phyloP scores from a whole-genome alignment of 2,888 invertebrate species.

The Tetragonisca angustula region DNA sequence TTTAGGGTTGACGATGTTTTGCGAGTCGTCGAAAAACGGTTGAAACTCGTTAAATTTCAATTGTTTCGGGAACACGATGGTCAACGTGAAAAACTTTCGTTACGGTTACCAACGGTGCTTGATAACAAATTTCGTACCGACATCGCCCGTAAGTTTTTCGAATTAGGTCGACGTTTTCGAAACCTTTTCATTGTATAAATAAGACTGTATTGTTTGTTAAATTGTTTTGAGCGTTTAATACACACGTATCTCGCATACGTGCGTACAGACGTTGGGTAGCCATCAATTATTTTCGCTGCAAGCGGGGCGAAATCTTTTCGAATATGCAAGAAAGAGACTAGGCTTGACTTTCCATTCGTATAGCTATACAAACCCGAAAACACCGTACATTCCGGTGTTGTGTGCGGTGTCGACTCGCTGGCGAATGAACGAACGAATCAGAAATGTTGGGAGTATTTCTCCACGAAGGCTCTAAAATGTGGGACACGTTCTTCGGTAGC shows the following conservation, averaged over 20 bases:
- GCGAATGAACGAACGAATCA: slow-evolving; percentile 60
- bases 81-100: not conserved
- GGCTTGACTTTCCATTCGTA: slow-evolving; percentile 43
- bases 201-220: slow-evolving; percentile 37
- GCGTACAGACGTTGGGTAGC: no score
- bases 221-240: not conserved
- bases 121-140: slow-evolving; percentile 8
- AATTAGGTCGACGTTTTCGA: slow-evolving; percentile 11
- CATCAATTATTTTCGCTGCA: slow-evolving; percentile 27
- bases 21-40: not conserved
- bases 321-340: slow-evolving; percentile 11
- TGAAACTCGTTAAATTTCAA: slow-evolving; percentile 3
- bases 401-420: slow-evolving; percentile 37
- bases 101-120: not conserved
- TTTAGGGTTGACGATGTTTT: slow-evolving; percentile 55
- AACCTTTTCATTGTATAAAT: slow-evolving; percentile 27
- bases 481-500: slow-evolving; percentile 77
- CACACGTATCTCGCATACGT: not conserved
- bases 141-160: not conserved
- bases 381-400: not conserved
- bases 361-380: slow-evolving; percentile 29
- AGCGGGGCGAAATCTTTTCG: slow-evolving; percentile 1
- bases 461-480: slow-evolving; percentile 80
- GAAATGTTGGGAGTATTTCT: slow-evolving; percentile 69
- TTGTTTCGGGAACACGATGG: not conserved